phyloP scores from a whole-genome alignment of 2,888 invertebrate genomes.

The Synanthedon andrenaeformis region DNA sequence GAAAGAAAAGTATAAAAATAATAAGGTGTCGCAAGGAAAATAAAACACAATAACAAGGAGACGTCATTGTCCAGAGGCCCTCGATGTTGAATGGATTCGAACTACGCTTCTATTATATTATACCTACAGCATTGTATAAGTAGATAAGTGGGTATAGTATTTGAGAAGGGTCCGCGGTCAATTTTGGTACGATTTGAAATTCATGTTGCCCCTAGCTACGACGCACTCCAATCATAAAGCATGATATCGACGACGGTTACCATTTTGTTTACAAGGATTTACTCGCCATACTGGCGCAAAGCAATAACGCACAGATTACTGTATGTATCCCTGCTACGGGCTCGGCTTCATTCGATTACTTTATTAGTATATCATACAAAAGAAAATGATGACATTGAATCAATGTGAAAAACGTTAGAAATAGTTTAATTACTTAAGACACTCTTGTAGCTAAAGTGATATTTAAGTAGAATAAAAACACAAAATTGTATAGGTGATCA shows the following conservation, averaged over 20 bases:
- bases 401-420: no score
- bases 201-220: slow-evolving; percentile 28
- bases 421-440: no score
- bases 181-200: slow-evolving; percentile 47
- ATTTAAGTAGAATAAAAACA: no score
- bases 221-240: slow-evolving; percentile 43
- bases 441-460: no score
- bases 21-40: slow-evolving; percentile 53
- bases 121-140: background rate
- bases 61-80: slow-evolving; percentile 37
- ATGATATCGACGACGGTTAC: slow-evolving; percentile 55
- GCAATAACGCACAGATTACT: slow-evolving; percentile 13
- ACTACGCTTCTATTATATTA: slow-evolving; percentile 9
- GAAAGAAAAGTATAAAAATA: slow-evolving; percentile 61
- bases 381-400: no score
- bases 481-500: no score
- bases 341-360: no score
- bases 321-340: background rate
- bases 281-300: slow-evolving; percentile 25
- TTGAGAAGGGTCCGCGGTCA: slow-evolving; percentile 46
- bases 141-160: background rate
- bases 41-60: slow-evolving; percentile 56
- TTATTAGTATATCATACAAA: no score
- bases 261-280: slow-evolving; percentile 61
- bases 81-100: slow-evolving; percentile 36